Base-by-base conservation (phyloP, 2,113 vertebrate genomes). In the Pollachius pollachius region DNA sequence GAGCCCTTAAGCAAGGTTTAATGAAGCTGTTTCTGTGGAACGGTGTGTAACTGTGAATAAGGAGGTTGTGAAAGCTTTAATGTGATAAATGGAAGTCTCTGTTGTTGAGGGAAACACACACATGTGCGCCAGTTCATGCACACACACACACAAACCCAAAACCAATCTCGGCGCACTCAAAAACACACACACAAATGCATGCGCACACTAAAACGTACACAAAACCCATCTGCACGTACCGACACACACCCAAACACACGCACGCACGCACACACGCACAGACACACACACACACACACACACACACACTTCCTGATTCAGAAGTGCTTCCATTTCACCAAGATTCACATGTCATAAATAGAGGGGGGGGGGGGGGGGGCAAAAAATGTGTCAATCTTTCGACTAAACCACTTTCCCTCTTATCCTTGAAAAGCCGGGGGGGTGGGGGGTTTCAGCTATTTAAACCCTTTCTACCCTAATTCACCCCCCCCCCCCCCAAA, bases 331-430 rank as follows among this genome's bases (percentile, higher is more conserved):
- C 71, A 78, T 85, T 85, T 85, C 71, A 85, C 54, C 64, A 65
- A 48, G 41, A 48, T 48, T 68, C 73, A 87, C 77, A 86, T 85
- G 84, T 75, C 70, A 77, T 82, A 79, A 84, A 85, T 85, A 67
- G 73, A 76, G 84, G 37, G 37, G 37, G 37, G 2, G 5, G n/a
- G n/a, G n/a, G n/a, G n/a, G n/a, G n/a, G n/a, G n/a, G n/a, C n/a
- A 13, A 15, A 25, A 77, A 79, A 80, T 76, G 2, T 72, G 61
- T 65, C 77, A 68, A 64, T 82, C 81, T 84, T 85, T 86, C 76
- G 75, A 56, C 72, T 34, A 15, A 65, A 76, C 77, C 78, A 80
- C 87, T 90, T 83, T 66, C 74, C 67, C 80, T 79, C 68, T 67
- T 16, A 77, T 69, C 78, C 74, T 83, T 79, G 78, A 75, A 83